Conservation (phyloP, 2,113 vertebrate species). For the Tylochromis polylepis region DNA sequence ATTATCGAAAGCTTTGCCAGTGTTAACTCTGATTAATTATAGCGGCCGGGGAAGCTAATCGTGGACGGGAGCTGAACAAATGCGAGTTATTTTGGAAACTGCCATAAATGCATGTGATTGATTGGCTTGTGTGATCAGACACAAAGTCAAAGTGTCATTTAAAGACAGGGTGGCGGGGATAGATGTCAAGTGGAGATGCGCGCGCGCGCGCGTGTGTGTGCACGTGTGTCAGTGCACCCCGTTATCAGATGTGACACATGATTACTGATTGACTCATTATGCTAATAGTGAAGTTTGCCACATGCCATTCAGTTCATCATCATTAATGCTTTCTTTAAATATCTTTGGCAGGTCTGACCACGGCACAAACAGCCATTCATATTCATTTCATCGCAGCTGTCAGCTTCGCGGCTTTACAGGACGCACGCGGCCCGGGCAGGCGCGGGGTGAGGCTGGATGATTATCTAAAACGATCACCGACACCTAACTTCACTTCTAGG, state of each 20-base stretch:
- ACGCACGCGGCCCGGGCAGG: not conserved
- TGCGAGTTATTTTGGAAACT: conserved; percentile 24
- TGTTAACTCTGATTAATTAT: conserved; percentile 57
- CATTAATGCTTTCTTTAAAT: conserved; percentile 12
- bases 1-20: conserved; percentile 33
- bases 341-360: conserved; percentile 3
- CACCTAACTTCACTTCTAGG: not conserved
- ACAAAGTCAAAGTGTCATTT: not conserved
- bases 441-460: not conserved
- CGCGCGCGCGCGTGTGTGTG: not conserved
- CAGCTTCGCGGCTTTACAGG: not conserved
- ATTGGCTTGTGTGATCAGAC: not conserved
- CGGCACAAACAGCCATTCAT: not conserved
- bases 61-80: conserved; percentile 9
- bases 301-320: conserved; percentile 26
- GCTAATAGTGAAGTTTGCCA: conserved; percentile 6
- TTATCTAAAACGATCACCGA: conserved; percentile 42
- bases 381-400: not conserved
- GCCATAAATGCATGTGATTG: conserved; percentile 17
- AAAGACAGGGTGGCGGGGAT: not conserved
- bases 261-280: conserved; percentile 20
- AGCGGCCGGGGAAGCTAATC: conserved; percentile 19
- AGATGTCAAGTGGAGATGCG: not conserved
- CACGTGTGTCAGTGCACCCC: not conserved
- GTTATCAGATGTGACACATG: conserved; percentile 6